Conservation (phyloP, 2,113 vertebrate genomes). For the Corvus hawaiiensis region DNA sequence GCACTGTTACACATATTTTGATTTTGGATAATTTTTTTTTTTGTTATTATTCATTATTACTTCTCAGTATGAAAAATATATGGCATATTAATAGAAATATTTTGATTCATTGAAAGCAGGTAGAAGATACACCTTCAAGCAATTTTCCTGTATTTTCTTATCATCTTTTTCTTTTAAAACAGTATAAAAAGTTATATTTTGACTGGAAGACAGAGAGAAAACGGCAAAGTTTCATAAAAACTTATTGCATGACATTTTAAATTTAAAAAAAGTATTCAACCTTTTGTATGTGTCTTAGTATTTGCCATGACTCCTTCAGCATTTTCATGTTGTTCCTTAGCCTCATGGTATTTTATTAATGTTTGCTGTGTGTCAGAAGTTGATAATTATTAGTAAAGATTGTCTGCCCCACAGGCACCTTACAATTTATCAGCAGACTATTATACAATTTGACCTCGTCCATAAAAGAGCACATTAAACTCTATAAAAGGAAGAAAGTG, state of each 20-base stretch:
- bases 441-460: background rate
- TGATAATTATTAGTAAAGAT: constrained; percentile 15
- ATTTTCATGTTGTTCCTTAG: background rate
- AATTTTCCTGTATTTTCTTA: background rate
- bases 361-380: constrained; percentile 16
- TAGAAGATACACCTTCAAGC: background rate
- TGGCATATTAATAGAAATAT: background rate
- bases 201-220: background rate
- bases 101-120: background rate
- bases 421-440: background rate
- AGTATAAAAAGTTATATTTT: background rate
- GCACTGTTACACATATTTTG: background rate
- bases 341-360: background rate
- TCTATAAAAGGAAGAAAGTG: background rate
- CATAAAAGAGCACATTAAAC: constrained; percentile 11
- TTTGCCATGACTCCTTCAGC: background rate
- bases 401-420: background rate
- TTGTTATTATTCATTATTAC: background rate
- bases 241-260: background rate
- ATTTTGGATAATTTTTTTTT: background rate
- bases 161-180: background rate
- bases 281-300: background rate
- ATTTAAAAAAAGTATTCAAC: fast-evolving
- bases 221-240: background rate
- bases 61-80: background rate